Conservation (phyloP, 1,140 invertebrate genomes). For the Trichoplusia ni region DNA sequence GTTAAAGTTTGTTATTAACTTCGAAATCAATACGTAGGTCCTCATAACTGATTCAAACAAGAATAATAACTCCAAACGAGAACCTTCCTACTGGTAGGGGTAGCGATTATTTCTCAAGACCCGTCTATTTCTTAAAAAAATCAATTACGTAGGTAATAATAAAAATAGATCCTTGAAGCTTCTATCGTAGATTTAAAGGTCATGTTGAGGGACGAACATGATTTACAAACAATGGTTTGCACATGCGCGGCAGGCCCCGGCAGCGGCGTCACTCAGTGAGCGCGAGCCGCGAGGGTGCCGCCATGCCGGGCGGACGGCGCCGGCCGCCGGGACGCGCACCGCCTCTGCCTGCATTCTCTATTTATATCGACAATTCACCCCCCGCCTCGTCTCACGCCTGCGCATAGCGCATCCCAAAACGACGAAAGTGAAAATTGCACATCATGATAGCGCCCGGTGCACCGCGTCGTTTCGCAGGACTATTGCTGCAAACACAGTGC, state of each 20-base stretch:
- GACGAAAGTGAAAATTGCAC: constrained; percentile 78
- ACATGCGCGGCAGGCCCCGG: constrained; percentile 50
- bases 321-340: constrained; percentile 51
- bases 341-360: constrained; percentile 56
- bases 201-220: constrained; percentile 44
- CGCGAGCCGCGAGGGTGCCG: constrained; percentile 1
- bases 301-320: constrained; percentile 22
- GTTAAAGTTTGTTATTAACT: too few relatives aligned
- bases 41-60: too few relatives aligned
- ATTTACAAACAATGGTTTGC: constrained; percentile 65
- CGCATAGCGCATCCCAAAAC: constrained; percentile 64
- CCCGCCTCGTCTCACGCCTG: constrained; percentile 61
- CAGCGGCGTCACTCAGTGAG: constrained; percentile 20
- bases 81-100: too few relatives aligned
- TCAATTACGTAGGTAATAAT: neutral
- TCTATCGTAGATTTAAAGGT: constrained; percentile 49
- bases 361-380: constrained; percentile 71
- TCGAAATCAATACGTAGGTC: too few relatives aligned
- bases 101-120: neutral
- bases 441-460: constrained; percentile 61
- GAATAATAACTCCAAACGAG: too few relatives aligned
- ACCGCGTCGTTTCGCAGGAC: constrained; percentile 43
- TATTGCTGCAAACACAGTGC: constrained; percentile 40
- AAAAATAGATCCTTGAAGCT: constrained; percentile 18
- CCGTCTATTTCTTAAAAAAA: neutral